phyloP scores from a whole-genome alignment of 2,888 invertebrate genomes.

The Stratiomys singularior region DNA sequence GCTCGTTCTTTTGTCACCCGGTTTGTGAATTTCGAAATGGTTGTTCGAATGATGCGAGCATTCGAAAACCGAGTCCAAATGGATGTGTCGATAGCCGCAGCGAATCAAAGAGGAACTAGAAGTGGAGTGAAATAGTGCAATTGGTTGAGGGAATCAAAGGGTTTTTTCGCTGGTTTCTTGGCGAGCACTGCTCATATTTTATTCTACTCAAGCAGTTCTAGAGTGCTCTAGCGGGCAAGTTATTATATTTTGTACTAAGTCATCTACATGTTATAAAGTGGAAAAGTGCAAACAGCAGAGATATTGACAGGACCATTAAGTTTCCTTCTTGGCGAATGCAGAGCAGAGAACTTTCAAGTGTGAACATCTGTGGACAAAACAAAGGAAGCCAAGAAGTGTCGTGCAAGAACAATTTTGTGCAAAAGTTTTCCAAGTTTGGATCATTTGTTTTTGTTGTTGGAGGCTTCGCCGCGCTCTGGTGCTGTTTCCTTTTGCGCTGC shows the following conservation, averaged over 20 bases:
- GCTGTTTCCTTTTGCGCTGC: background rate
- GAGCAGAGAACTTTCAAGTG: background rate
- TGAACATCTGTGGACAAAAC: background rate
- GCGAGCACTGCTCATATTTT: background rate
- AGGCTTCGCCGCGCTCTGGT: background rate
- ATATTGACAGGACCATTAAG: background rate
- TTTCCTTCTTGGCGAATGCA: background rate
- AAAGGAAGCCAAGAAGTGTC: background rate
- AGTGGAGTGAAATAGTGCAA: conserved; percentile 4
- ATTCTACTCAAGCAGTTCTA: background rate
- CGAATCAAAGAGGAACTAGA: conserved; percentile 9
- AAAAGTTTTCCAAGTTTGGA: background rate
- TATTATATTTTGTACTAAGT: background rate
- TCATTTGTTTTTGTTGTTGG: background rate
- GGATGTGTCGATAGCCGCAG: background rate
- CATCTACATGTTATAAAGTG: background rate
- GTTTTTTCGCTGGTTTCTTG: background rate
- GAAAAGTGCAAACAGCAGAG: background rate
- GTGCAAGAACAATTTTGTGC: background rate
- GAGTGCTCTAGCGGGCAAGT: background rate
- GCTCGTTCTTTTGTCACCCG: background rate
- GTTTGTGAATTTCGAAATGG: background rate
- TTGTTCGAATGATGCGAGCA: background rate
- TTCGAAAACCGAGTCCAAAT: background rate
- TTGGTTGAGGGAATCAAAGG: background rate